Conservation (phyloP, 2,888 invertebrate genomes). For the Tortrix viridana region DNA sequence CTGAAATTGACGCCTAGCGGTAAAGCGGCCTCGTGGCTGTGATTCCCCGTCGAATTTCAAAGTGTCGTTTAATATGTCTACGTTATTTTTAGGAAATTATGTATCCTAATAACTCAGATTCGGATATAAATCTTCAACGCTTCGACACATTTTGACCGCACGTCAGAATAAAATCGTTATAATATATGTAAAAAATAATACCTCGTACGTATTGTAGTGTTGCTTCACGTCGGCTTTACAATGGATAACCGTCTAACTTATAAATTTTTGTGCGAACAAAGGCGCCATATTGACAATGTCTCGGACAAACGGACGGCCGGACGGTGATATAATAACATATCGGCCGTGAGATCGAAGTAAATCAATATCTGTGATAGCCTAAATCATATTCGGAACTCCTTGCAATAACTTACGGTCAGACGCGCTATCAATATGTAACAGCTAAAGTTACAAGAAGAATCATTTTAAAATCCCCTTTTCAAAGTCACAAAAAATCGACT, state of each 20-base stretch:
- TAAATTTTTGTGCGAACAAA: slow-evolving; percentile 82
- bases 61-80: no score
- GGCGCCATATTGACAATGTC: slow-evolving; percentile 79
- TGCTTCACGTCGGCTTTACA: slow-evolving; percentile 62
- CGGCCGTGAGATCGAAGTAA: slow-evolving; percentile 68
- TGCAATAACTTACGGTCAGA: slow-evolving; percentile 27
- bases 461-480: slow-evolving; percentile 20
- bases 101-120: slow-evolving; percentile 50
- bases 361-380: slow-evolving; percentile 73
- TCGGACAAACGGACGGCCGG: slow-evolving; percentile 66
- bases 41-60: no score
- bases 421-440: slow-evolving; percentile 36
- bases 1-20: no score
- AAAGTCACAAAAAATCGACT: slow-evolving; percentile 65
- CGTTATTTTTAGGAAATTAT: slow-evolving; percentile 38
- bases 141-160: slow-evolving; percentile 82
- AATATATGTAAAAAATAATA: slow-evolving; percentile 55
- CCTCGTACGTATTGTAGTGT: slow-evolving; percentile 61
- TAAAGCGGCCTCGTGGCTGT: no score
- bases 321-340: slow-evolving; percentile 77
- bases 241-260: slow-evolving; percentile 77
- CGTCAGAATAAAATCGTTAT: slow-evolving; percentile 78
- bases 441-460: slow-evolving; percentile 21
- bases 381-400: slow-evolving; percentile 54
- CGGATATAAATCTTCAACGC: slow-evolving; percentile 78